Evolutionary conservation across 2,797 vertebrate genomes (phyloP), one percentile per base, ranked within the genome.

Genomic region (Synaphobranchus kaupii): DNA sequence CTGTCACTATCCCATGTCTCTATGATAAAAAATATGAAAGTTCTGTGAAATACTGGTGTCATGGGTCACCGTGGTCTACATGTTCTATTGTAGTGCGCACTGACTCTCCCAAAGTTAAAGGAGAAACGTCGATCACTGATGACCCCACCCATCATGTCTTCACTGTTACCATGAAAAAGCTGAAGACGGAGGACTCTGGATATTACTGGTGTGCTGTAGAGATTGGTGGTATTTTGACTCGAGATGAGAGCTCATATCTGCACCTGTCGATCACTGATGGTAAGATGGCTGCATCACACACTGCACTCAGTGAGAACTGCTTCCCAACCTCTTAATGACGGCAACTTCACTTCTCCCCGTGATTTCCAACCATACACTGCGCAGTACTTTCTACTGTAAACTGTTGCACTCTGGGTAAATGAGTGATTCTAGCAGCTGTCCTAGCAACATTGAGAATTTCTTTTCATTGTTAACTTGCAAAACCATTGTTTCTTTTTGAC

Each of bases 1-100:
- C 87, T 52, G 89, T 92, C 82, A 81, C 71, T 28, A 90, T 91
- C 56, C 88, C 89, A 78, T 92, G 89, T 88, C 71, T 54, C 76
- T 91, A 91, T 88, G 15, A 87, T 44, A 9, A 2, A 54, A 47
- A 39, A 34, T 87, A 88, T 58, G 39, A 12, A 47, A 12, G 68
- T 20, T 5, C 66, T 71, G 9, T 48, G 12, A 89, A 89, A 68
- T 91, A 91, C 83, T 85, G 88, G 80, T 90, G 87, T 84, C 12
- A 5, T 76, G 87, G 86, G 1, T 9, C 0, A 0, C 2, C 0
- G 2, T 86, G 68, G 84, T 0, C 0, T 10, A 17, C 0, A 1
- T 91, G 91, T 28, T 4, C 2, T 0, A 48, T 12, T 56, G 15
- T 56, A 56, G 54, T 17, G 3, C 13, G n/a, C 54, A 56, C 54